phyloP scores from a whole-genome alignment of 2,888 invertebrate genomes.

The Aromia moschata region DNA sequence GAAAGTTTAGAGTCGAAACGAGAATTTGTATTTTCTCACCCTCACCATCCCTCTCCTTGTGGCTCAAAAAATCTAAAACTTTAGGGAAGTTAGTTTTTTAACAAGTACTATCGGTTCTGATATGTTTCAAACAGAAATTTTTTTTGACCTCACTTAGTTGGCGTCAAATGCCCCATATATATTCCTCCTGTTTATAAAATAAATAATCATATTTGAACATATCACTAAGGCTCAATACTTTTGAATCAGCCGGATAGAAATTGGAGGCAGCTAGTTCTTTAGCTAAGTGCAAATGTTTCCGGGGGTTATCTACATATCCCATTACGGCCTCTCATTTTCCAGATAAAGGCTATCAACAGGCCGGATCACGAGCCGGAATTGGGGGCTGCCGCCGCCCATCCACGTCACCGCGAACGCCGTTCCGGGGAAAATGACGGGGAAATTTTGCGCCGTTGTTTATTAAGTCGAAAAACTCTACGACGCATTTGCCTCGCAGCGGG shows the following conservation, averaged over 20 bases:
- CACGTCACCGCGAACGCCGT: conserved; percentile 7
- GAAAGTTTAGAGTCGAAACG: too few species aligned
- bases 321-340: conserved; percentile 44
- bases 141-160: too few species aligned
- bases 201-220: too few species aligned
- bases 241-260: conserved; percentile 30
- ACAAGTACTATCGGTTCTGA: too few species aligned
- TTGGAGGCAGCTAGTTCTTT: conserved; percentile 40
- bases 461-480: conserved; percentile 17
- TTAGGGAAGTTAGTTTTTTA: too few species aligned
- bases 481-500: conserved; percentile 12
- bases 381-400: conserved; percentile 12
- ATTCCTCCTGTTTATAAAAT: too few species aligned
- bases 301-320: conserved; percentile 41
- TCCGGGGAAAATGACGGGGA: conserved; percentile 22
- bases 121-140: too few species aligned
- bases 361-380: conserved; percentile 36
- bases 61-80: too few species aligned
- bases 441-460: conserved; percentile 30
- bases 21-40: too few species aligned
- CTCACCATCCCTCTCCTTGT: too few species aligned
- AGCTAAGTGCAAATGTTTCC: conserved; percentile 43
- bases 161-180: too few species aligned
- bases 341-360: conserved; percentile 44
- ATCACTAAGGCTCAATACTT: too few species aligned